Evolutionary conservation across 2,888 invertebrate genomes (phyloP), one percentile per base, ranked within the genome.

Genomic region (Acronicta leporina): DNA sequence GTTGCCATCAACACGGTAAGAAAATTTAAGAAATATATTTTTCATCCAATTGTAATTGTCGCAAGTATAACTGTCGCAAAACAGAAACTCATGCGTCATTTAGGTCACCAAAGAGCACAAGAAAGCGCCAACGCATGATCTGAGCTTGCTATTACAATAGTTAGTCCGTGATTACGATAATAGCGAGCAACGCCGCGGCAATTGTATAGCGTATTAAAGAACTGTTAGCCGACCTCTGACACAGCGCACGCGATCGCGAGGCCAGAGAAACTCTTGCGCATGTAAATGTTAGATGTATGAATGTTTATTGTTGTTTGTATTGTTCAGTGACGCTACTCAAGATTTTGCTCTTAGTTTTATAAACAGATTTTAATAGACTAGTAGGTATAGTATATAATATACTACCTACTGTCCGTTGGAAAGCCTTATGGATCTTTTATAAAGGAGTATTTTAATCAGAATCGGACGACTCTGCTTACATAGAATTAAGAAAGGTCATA

Each of bases 161-260:
- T 30, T 5, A 13, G 14, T 6, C 27, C 41, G 16, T 56, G 49
- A 69, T 73, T 68, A 68, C 47, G 50, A 68, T 68, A 59, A 54
- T 54, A 27, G 57, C 50, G 42, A 48, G 44, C 56, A 50, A 45
- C 44, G 56, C 54, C 48, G 51, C 50, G 49, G 63, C 57, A 56
- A 56, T 63, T 41, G 35, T 52, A 52, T 59, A 59, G 74, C 77
- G 54, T 59, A 77, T 70, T 68, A 76, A 62, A 70, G 65, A 75
- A 75, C 75, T 70, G 77, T 77, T 70, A 70, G 55, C 51, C 55
- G 77, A 78, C 63, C 77, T 50, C 63, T 73, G 77, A 79, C 77
- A 71, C 61, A 61, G 71, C 40, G 46, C 30, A 43, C 49, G 40
- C 45, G 15, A 40, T 57, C 55, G 50, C 64, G 65, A 78, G 55